Percentiles rank a stretch among this genome's conserved stretches.
Evolutionary conservation across 2,888 invertebrate genomes (phyloP).

Genomic region (Cataglyphis rosenhaueri): DNA sequence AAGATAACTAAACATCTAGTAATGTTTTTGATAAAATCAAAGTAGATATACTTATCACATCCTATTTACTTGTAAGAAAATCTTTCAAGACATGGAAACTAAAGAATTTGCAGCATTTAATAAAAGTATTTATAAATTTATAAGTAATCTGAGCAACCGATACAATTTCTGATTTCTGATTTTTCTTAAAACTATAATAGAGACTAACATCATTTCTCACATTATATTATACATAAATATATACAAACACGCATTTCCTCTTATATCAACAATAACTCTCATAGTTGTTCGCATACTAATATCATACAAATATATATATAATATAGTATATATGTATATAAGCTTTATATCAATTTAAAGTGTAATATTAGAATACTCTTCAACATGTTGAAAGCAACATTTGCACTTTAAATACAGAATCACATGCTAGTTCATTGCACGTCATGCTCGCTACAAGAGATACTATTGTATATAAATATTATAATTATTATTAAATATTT

Average conservation of each 20-base stretch:
- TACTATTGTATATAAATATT: conserved; percentile 72
- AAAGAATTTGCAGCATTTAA: not conserved
- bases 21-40: conserved; percentile 12
- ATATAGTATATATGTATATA: conserved; percentile 59
- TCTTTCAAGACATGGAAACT: conserved; percentile 3
- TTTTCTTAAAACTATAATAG: conserved; percentile 71
- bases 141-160: conserved; percentile 68
- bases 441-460: conserved; percentile 69
- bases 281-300: conserved; percentile 68
- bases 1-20: not conserved
- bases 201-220: conserved; percentile 67
- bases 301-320: conserved; percentile 70
- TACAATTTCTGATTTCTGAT: conserved; percentile 61
- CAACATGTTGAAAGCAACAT: conserved; percentile 79
- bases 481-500: conserved; percentile 64
- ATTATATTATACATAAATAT: conserved; percentile 79
- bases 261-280: conserved; percentile 75
- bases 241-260: conserved; percentile 78
- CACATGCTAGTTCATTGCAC: conserved; percentile 83
- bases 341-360: conserved; percentile 73
- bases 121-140: conserved; percentile 43
- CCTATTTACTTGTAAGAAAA: not conserved
- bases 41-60: not conserved
- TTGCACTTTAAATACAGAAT: conserved; percentile 84
- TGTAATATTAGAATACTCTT: conserved; percentile 83